Base-by-base conservation (phyloP, 2,888 invertebrate genomes). In the Drosophila cyrtoloma region DNA sequence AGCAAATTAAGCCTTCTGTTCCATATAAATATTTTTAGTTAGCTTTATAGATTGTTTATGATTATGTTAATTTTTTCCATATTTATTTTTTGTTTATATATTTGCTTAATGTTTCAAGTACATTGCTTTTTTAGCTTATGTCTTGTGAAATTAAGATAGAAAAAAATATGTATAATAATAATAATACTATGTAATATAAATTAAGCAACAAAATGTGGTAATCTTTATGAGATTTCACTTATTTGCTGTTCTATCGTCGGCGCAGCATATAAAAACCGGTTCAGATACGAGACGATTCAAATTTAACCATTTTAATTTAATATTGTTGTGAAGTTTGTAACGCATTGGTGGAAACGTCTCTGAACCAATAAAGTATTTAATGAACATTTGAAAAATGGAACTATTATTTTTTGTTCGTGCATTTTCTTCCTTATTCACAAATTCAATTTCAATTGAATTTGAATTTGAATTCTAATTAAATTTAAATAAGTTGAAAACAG, bases 31-130 rank as follows among this genome's bases (percentile, higher is more conserved):
- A 6, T 55, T 26, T 16, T 5, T 67, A 51, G 39, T 39, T 52
- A 16, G 2, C 7, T 14, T 47, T 19, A 16, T 47, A 16, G 9
- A 47, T 0, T 47, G 69, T 67, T 67, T 67, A 55, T 53, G 33
- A 30, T 10, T 30, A 69, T 55, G 67, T 19, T 67, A 69, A 67
- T 67, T 35, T 70, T 47, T 16, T 47, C 47, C 47, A 47, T 26
- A 16, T 9, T 9, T 28, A 9, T 10, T 47, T 19, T 30, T 26
- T 53, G 16, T 14, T 26, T 39, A 19, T 67, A 16, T 35, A 3
- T 50, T 32, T 14, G 6, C 26, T 26, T 35, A 5, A 9, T 55
- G 19, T 35, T 26, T 55, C 19, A 56, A 56, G 16, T 56, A 26
- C 37, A 39, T 28, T 39, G n/a, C 4, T 22, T n/a, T 32, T 52